Evolutionary conservation across 2,888 invertebrate genomes (phyloP).

Genomic region (Erebia epiphron): DNA sequence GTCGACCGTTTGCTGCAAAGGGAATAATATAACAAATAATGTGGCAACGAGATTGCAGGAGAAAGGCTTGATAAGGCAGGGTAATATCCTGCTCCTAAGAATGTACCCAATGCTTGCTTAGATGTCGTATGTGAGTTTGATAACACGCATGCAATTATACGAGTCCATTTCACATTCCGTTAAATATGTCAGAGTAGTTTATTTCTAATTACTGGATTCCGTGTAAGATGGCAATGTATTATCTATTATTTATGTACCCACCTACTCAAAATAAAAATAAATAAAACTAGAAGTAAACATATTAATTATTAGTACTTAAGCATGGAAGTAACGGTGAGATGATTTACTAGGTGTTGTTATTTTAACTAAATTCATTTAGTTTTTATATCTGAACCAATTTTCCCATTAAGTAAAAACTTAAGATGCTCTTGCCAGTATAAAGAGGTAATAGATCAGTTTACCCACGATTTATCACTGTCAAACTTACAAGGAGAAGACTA

Average conservation of each 20-base stretch:
- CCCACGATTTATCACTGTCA: constrained; percentile 19
- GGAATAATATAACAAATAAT: constrained; percentile 57
- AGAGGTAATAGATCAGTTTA: neutral
- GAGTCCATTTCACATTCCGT: constrained; percentile 8
- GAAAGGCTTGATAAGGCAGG: constrained; percentile 57
- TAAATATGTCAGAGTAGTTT: constrained; percentile 2
- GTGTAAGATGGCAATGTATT: constrained; percentile 1
- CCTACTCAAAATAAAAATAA: neutral
- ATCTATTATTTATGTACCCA: constrained; percentile 17
- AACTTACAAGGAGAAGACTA: neutral
- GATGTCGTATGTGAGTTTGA: constrained; percentile 28
- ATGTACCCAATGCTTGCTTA: constrained; percentile 38
- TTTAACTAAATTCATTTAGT: neutral
- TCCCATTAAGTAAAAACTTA: neutral
- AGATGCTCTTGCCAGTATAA: neutral
- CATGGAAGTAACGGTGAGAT: constrained; percentile 1
- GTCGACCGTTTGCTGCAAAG: constrained; percentile 46
- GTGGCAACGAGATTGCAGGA: constrained; percentile 51
- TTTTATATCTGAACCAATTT: neutral
- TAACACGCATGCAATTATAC: constrained; percentile 30
- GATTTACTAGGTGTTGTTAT: neutral
- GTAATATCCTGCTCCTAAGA: constrained; percentile 62
- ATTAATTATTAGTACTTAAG: neutral
- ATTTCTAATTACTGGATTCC: constrained; percentile 12
- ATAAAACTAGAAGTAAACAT: neutral